Evolutionary conservation across 1,140 invertebrate species (phyloP), one percentile per base, ranked within the genome.

Genomic region (Oncopodura yosiiana): DNA sequence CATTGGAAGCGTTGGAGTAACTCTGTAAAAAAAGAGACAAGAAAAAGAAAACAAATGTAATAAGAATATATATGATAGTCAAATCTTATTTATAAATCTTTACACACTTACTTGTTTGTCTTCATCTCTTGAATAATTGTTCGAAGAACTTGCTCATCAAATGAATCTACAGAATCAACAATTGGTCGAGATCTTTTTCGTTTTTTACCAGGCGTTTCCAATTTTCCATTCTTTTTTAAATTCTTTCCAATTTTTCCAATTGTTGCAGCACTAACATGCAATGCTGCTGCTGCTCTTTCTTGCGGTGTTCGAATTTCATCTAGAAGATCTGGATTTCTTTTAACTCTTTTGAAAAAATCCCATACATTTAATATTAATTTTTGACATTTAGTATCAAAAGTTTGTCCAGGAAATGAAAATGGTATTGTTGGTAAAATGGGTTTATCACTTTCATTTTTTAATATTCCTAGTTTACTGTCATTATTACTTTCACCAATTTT

Each of bases 281-380:
- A 49, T 1, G 58, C 58, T 0, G 52, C 49, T 18, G 58, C 51
- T 9, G 62, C 56, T 19, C 50, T 32, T 19, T 63, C 58, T 19
- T 58, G 54, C 0, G 62, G 62, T 24, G 54, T 52, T 43, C 46
- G 12, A 14, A 60, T 48, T 29, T 45, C 36, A 37, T 58, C 46
- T 3, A 60, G 11, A 12, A 56, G 42, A 53, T 49, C 50, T 0
- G 60, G 53, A 56, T 63, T 50, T 19, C 53, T 58, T 24, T 63
- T 60, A 3, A 51, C 30, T 24, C 58, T 39, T 34, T 60, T 60
- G 14, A 63, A 58, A 27, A 60, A 63, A 43, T 63, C 53, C 54
- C 60, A 54, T 5, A 58, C 58, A 51, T 63, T 63, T 30, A 63
- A 44, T 21, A 63, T 63, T 21, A 63, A 27, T 42, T 63, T 63